These are phyloP conservation scores for Tigriopus californicus DNA, from an alignment of 2,888 invertebrate genomes.

Conservation along the genomic window DNA sequence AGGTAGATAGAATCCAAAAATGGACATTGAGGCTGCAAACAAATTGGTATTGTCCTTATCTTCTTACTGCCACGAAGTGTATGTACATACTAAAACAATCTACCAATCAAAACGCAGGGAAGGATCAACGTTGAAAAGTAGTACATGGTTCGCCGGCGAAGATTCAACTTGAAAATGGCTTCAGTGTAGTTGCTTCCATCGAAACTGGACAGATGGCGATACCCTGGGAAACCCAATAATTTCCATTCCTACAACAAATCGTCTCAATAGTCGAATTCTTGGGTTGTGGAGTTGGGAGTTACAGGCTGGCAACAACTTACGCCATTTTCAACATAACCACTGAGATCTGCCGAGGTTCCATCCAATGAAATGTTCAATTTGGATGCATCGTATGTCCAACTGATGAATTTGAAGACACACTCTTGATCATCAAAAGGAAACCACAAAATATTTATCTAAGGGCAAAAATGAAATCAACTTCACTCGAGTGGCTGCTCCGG, in stretches of 20 bases:
- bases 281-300: no score
- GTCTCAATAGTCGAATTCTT: no score
- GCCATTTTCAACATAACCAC: not conserved
- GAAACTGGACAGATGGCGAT: not conserved
- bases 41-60: not conserved
- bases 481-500: no score
- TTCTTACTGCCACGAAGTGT: not conserved
- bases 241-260: conserved; percentile 6
- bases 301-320: not conserved
- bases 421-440: conserved; percentile 16
- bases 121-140: conserved; percentile 13
- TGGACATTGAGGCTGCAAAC: conserved; percentile 4
- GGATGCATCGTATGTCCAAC: conserved; percentile 9
- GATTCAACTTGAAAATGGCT: not conserved
- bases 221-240: not conserved
- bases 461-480: not conserved
- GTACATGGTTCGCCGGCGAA: conserved; percentile 15
- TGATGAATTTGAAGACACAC: conserved; percentile 11
- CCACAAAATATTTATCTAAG: conserved; percentile 14
- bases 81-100: not conserved
- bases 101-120: conserved; percentile 12
- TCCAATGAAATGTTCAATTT: not conserved
- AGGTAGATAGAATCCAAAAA: conserved; percentile 14
- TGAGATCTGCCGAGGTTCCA: not conserved
- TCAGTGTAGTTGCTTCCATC: not conserved